phyloP scores from a whole-genome alignment of 2,797 vertebrate species.

The Mus spretus region DNA sequence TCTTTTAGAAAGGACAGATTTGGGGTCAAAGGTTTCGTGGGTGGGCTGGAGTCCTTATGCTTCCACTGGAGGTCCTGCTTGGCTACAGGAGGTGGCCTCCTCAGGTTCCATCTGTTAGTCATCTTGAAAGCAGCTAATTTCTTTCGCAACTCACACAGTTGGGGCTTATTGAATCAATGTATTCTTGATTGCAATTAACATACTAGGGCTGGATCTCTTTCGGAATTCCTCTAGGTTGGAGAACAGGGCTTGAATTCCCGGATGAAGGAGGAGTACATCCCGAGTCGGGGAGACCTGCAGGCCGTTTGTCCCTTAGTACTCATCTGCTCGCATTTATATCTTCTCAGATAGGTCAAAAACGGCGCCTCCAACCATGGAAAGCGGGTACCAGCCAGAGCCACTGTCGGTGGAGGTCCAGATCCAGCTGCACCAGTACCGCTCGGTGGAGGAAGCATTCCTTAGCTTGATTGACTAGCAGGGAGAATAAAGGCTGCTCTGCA shows the following conservation, averaged over 20 bases:
- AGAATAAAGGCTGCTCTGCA: slow-evolving; percentile 13
- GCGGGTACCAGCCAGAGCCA: slow-evolving; percentile 67
- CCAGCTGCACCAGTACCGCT: slow-evolving; percentile 87
- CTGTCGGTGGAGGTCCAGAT: slow-evolving; percentile 90
- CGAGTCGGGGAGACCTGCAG: background rate
- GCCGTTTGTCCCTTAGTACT: background rate
- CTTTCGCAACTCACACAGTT: background rate
- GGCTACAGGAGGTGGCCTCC: background rate
- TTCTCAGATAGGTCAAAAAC: slow-evolving; percentile 86
- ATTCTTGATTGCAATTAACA: background rate
- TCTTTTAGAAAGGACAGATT: background rate
- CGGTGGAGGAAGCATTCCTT: slow-evolving; percentile 59
- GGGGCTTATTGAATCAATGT: background rate
- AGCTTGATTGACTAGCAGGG: background rate
- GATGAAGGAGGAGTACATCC: background rate
- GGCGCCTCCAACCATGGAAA: background rate
- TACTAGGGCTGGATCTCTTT: background rate
- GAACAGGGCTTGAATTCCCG: too few relatives aligned
- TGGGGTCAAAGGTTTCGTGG: background rate
- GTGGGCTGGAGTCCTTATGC: background rate
- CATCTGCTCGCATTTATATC: background rate
- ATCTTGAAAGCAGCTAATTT: background rate
- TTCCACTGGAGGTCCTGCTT: background rate
- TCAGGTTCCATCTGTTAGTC: background rate
- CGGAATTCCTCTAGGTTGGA: background rate